Base-by-base conservation (phyloP, 2,113 vertebrate genomes). In the Vimba vimba region DNA sequence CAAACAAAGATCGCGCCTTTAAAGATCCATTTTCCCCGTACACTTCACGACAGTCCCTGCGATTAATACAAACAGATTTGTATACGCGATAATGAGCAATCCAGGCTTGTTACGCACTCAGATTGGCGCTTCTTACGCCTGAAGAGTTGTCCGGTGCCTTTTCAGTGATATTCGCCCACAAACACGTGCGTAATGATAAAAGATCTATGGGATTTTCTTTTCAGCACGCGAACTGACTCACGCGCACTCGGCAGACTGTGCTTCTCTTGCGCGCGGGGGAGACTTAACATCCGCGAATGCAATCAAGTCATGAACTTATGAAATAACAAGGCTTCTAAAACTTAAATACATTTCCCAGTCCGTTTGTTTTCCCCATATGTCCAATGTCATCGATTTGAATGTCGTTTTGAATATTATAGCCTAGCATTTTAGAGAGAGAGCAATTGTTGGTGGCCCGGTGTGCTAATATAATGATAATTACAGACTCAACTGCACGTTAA, bases 241-340 rank as follows among this genome's bases (percentile, higher is more conserved):
- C 64, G 80, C 64, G 45, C 80, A 55, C 45, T 82, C 30, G 45
- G 17, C 8, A 30, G 79, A 47, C 76, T 43, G 75, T 55, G 25
- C 60, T 52, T 69, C 64, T 55, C 9, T 69, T 36, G 80, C 64
- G 62, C 60, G 25, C 60, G 45, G 19, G 17, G 10, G 19, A 68
- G 45, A 50, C 79, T 82, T 27, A 11, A 50, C 25, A 45, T 66
- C n/a, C 79, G 43, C 59, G 60, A 82, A 43, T 10, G 27, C 39
- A 82, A 23, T 50, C 43, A 50, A 82, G 60, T 21, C 60, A 66
- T 50, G 39, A 50, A 27, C 39, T 75, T 75, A 9, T n/a, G 43
- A 25, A 13, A 75, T 47, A 75, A 74, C 71, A 27, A 59, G 30
- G 33, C 19, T 77, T 55, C 25, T 21, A 33, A 4, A 15, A 33